Evolutionary conservation across 2,888 invertebrate genomes (phyloP).

Genomic region (Molanna angustata): DNA sequence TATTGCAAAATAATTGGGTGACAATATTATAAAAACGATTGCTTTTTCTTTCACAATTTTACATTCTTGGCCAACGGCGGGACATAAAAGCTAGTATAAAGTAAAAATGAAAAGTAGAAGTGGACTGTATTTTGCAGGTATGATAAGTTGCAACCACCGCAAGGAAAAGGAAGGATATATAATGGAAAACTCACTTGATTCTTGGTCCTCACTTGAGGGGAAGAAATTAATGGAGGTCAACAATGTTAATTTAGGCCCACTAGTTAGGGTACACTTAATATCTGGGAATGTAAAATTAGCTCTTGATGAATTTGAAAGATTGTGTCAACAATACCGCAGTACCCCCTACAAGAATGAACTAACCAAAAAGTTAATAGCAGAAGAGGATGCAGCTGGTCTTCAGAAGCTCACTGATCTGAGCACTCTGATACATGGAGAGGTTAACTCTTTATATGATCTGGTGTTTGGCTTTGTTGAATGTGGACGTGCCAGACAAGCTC

Average conservation of each 20-base stretch:
- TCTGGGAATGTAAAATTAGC: constrained; percentile 68
- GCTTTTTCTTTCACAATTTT: too few relatives aligned
- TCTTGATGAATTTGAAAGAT: constrained; percentile 66
- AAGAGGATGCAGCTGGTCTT: constrained; percentile 74
- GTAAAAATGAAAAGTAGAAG: too few relatives aligned
- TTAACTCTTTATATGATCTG: constrained; percentile 79
- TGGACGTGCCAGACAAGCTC: constrained; percentile 74
- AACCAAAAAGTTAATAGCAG: constrained; percentile 66
- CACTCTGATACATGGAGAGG: constrained; percentile 75
- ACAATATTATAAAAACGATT: too few relatives aligned
- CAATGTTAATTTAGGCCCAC: constrained; percentile 68
- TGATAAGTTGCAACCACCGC: too few relatives aligned
- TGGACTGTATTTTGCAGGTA: too few relatives aligned
- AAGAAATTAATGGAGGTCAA: constrained; percentile 51
- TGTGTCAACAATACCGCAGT: constrained; percentile 62
- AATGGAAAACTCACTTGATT: too few relatives aligned
- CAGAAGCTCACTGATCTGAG: constrained; percentile 81
- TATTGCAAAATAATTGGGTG: too few relatives aligned
- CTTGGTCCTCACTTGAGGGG: too few relatives aligned
- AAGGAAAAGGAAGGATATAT: too few relatives aligned
- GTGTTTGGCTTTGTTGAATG: constrained; percentile 82
- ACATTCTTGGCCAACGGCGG: too few relatives aligned
- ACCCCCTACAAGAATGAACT: constrained; percentile 78
- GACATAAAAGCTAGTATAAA: too few relatives aligned
- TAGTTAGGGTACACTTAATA: constrained; percentile 68